Conservation (phyloP, 1,140 invertebrate species). For the Bombus ignitus region DNA sequence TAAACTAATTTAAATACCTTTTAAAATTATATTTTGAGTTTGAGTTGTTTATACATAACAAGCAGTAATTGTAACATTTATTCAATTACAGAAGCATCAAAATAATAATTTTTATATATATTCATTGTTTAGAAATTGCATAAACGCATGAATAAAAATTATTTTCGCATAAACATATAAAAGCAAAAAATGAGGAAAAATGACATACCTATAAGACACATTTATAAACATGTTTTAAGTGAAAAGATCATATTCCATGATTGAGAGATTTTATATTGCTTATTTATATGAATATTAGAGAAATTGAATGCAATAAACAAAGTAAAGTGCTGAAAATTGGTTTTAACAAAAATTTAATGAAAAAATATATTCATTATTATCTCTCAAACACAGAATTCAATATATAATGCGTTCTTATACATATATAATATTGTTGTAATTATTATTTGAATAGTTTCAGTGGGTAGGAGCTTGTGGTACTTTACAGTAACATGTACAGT, state of each 20-base stretch:
- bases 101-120: constrained; percentile 38
- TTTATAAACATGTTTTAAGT: constrained; percentile 25
- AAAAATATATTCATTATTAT: not conserved
- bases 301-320: not conserved
- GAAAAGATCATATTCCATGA: constrained; percentile 27
- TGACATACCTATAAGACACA: constrained; percentile 18
- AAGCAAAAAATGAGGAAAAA: constrained; percentile 23
- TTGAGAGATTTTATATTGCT: constrained; percentile 35
- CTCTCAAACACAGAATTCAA: constrained; percentile 47
- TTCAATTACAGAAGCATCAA: constrained; percentile 23
- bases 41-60: constrained; percentile 13
- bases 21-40: not conserved
- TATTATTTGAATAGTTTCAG: constrained; percentile 17
- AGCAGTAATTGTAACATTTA: constrained; percentile 42
- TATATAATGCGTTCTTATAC: constrained; percentile 20
- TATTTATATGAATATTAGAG: not conserved
- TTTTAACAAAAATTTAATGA: not conserved
- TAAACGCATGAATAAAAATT: constrained; percentile 20
- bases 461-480: constrained; percentile 58
- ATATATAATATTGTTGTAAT: constrained; percentile 31
- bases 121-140: constrained; percentile 11
- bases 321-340: not conserved
- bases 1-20: constrained; percentile 13
- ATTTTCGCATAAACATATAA: constrained; percentile 27
- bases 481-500: constrained; percentile 60